phyloP scores from a whole-genome alignment of 2,888 invertebrate species.

The Isotomurus palustris region DNA sequence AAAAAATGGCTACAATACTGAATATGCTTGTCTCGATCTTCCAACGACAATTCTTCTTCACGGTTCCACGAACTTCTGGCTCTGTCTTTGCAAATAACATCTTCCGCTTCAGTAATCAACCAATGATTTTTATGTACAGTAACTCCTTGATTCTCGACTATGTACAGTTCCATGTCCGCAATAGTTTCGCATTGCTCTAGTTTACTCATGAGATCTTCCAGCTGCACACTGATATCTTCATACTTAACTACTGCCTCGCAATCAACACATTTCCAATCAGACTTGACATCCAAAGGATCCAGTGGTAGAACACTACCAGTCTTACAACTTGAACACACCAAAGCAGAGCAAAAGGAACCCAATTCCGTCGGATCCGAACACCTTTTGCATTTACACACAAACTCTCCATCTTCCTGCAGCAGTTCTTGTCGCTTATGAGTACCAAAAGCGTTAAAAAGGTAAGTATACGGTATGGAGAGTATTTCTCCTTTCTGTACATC shows the following conservation, averaged over 20 bases:
- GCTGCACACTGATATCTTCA: neutral
- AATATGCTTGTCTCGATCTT: slow-evolving; percentile 17
- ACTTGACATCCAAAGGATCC: slow-evolving; percentile 46
- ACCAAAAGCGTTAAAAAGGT: slow-evolving; percentile 48
- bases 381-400: slow-evolving; percentile 46
- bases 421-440: slow-evolving; percentile 43
- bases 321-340: slow-evolving; percentile 19
- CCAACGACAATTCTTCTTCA: slow-evolving; percentile 1
- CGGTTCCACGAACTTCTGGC: neutral
- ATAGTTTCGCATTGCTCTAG: slow-evolving; percentile 9
- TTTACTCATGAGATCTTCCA: slow-evolving; percentile 4
- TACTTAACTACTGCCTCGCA: slow-evolving; percentile 50
- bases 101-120: slow-evolving; percentile 13
- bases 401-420: slow-evolving; percentile 46
- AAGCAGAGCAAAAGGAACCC: slow-evolving; percentile 44
- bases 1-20: slow-evolving; percentile 26
- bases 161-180: slow-evolving; percentile 1
- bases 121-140: slow-evolving; percentile 7
- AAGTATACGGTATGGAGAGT: slow-evolving; percentile 67
- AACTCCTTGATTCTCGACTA: neutral
- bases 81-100: slow-evolving; percentile 10
- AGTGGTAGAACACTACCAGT: slow-evolving; percentile 2
- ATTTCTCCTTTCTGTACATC: slow-evolving; percentile 58
- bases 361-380: slow-evolving; percentile 47
- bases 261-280: slow-evolving; percentile 59